Conservation (phyloP, 2,113 vertebrate genomes). For the Tringa solitaria region DNA sequence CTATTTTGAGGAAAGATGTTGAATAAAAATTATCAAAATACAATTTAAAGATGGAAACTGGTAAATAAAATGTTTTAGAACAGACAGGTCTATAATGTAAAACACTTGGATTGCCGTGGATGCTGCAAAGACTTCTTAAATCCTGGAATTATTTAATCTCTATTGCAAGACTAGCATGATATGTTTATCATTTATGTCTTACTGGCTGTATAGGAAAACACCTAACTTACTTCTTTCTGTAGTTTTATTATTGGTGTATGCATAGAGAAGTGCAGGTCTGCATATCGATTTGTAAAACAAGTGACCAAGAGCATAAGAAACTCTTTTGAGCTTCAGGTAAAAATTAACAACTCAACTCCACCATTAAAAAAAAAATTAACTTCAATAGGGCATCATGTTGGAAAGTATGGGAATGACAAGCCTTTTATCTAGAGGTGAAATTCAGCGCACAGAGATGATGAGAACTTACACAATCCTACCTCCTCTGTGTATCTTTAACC, state of each 20-base stretch:
- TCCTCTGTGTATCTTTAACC: not conserved
- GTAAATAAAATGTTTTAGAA: conserved; percentile 13
- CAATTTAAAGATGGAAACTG: not conserved
- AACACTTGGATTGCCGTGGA: not conserved
- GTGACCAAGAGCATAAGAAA: not conserved
- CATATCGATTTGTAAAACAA: not conserved
- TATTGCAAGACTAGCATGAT: conserved; percentile 17
- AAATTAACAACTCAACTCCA: not conserved
- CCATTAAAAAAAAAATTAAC: not conserved
- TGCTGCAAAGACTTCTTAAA: not conserved
- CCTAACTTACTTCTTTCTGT: not conserved
- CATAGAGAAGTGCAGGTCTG: not conserved
- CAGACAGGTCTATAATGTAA: not conserved
- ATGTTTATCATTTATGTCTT: conserved; percentile 22
- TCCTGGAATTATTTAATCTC: conserved; percentile 7
- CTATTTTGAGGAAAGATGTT: conserved; percentile 2
- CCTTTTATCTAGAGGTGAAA: not conserved
- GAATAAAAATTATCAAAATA: not conserved
- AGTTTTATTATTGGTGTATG: not conserved
- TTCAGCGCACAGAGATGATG: not conserved
- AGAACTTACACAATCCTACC: not conserved
- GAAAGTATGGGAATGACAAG: not conserved
- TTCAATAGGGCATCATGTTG: not conserved
- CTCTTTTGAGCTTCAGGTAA: not conserved
- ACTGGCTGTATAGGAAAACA: not conserved